Evolutionary conservation across 2,888 invertebrate genomes (phyloP).

Genomic region (Molanna angustata): DNA sequence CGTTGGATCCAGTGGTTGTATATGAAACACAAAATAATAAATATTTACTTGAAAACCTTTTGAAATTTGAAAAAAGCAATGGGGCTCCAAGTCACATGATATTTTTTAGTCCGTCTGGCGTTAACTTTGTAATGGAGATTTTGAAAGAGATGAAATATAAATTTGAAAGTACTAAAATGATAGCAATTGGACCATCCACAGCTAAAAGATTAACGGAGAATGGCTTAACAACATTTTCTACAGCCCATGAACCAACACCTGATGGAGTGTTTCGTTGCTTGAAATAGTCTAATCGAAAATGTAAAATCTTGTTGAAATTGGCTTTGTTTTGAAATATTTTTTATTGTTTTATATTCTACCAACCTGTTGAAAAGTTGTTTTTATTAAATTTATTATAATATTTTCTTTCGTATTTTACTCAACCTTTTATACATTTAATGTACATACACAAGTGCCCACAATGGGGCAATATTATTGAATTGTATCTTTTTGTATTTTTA

Average conservation of each 20-base stretch:
- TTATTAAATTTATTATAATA: too few species aligned
- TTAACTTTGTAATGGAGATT: slow-evolving; percentile 46
- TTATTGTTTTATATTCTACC: too few species aligned
- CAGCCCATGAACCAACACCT: slow-evolving; percentile 53
- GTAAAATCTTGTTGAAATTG: too few species aligned
- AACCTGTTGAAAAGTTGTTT: too few species aligned
- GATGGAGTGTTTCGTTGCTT: slow-evolving; percentile 12
- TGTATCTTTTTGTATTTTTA: too few species aligned
- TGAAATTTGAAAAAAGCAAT: slow-evolving; percentile 38
- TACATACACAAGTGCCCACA: too few species aligned
- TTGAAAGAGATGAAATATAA: slow-evolving; percentile 39
- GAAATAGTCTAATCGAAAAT: too few species aligned
- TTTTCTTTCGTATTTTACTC: too few species aligned
- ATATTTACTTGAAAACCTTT: slow-evolving; percentile 39
- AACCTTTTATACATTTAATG: too few species aligned
- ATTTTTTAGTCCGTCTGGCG: slow-evolving; percentile 60
- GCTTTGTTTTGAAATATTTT: too few species aligned
- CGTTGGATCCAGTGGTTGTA: slow-evolving; percentile 49
- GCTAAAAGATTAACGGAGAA: slow-evolving; percentile 48
- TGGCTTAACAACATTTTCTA: slow-evolving; percentile 45
- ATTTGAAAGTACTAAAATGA: slow-evolving; percentile 39
- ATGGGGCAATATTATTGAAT: too few species aligned
- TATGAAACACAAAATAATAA: slow-evolving; percentile 54
- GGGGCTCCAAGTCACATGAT: slow-evolving; percentile 51
- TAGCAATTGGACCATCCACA: slow-evolving; percentile 59